Base-by-base conservation (phyloP, 2,888 invertebrate species). In the Atethmia centrago region DNA sequence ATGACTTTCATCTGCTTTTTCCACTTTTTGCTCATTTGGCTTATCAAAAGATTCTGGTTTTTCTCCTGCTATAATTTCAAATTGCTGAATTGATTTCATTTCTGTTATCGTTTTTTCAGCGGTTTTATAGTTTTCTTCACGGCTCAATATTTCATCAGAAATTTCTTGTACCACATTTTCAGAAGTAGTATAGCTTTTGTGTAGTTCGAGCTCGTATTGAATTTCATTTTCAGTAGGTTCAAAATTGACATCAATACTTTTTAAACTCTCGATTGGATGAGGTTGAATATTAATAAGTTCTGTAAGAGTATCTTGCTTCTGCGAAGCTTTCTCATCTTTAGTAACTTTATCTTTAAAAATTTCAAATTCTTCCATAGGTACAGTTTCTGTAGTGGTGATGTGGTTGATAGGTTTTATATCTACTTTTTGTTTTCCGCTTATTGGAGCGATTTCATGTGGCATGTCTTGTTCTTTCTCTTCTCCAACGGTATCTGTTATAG, bases 311-410 rank as follows among this genome's bases (percentile, higher is more conserved):
- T 79, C 84, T 79, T 91, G 89, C n/a, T 83, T 89, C 31, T 77
- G n/a, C 49, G 75, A 74, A 36, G 91, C 92, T 85, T 90, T 91
- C 87, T 92, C 93, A 85, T 90, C 87, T 86, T 88, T 94, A 21
- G 74, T 45, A 47, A 28, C 42, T 21, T 81, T 77, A 71, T 86
- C 80, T 56, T 91, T 83, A 45, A 92, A 80, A 45, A 88, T 83
- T 59, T 87, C 74, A 72, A 87, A 87, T 68, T 88, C 88, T 90
- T 96, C 95, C 25, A 94, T 83, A 21, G 88, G 77, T 67, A 93
- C 77, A 8, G 90, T 94, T 90, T 95, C 95, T 68, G 86, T 89
- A 19, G 92, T 95, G 31, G 90, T 93, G 21, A 96, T 77, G 76
- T 95, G 92, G 28, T 90, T 87, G 42, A 86, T 88, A 61, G 91